Evolutionary conservation across 2,888 invertebrate genomes (phyloP), one percentile per base, ranked within the genome.

Genomic region (Pseudanteris insignis): DNA sequence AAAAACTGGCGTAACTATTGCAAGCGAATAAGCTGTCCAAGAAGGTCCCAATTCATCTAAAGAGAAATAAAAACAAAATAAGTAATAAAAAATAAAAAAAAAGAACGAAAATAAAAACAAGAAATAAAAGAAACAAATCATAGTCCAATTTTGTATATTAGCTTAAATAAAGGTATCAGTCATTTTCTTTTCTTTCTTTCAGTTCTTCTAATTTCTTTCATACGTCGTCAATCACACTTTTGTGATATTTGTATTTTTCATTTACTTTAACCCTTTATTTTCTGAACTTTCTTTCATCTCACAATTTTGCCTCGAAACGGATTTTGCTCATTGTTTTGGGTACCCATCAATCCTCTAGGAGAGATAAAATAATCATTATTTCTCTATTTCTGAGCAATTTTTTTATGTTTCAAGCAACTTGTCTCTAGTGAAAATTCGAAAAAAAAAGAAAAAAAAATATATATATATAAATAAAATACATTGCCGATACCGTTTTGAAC

Each of bases 1-100:
- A n/a, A n/a, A n/a, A n/a, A n/a, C n/a, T n/a, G n/a, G n/a, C n/a
- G n/a, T n/a, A n/a, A n/a, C n/a, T n/a, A 86, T 86, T 89, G 88
- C 84, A 89, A 87, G 86, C 86, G 86, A 84, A 89, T 88, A 84
- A 86, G 86, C 82, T 86, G 86, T 82, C 86, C 88, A 84, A 86
- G 89, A 83, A 85, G 84, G 69, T 67, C 44, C 65, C 65, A 43
- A 33, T 5, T 50, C 58, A 44, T 44, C 66, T 65, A 48, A 63
- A 41, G n/a, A n/a, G n/a, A n/a, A 18, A 4, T 18, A 4, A 6
- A 18, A 18, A 18, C 18, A 18, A 18, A 18, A 18, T 18, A 18
- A 18, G 4, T 3, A 18, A 3, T 3, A 6, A 3, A 6, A 18
- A 4, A 51, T 59, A 63, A 71, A 18, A 18, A 18, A 18, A 18